Conservation (phyloP, 2,888 invertebrate genomes). For the Synanthedon tipuliformis region DNA sequence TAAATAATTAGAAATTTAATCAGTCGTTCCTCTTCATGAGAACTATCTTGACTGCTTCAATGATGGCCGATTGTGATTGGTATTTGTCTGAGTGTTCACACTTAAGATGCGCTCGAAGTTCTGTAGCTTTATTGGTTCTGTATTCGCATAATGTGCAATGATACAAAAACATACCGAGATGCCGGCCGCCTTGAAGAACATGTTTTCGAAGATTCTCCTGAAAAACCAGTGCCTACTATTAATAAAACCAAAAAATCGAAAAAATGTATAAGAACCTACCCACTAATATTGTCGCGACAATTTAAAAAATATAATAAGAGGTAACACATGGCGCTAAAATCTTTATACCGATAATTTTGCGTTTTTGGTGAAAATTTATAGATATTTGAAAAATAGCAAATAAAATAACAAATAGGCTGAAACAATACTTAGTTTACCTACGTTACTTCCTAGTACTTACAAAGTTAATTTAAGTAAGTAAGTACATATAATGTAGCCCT, state of each 20-base stretch:
- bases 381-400: too few relatives aligned
- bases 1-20: background rate
- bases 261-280: background rate
- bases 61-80: conserved; percentile 50
- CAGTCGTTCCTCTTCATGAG: background rate
- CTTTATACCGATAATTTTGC: too few relatives aligned
- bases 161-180: conserved; percentile 82
- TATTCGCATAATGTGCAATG: conserved; percentile 76
- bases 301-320: background rate
- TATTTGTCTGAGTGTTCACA: conserved; percentile 67
- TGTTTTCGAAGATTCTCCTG: conserved; percentile 92
- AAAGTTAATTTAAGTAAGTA: too few relatives aligned
- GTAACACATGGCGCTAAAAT: too few relatives aligned
- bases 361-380: too few relatives aligned
- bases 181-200: conserved; percentile 81
- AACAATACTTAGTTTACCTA: too few relatives aligned
- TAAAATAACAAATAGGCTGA: too few relatives aligned
- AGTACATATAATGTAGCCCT: too few relatives aligned
- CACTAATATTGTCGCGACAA: background rate
- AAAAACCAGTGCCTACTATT: conserved; percentile 11
- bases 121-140: conserved; percentile 75
- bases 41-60: conserved; percentile 24
- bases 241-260: background rate
- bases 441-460: too few relatives aligned
- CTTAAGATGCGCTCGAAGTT: conserved; percentile 75